A percentile compares a stretch with the other conserved stretches of the same genome.
Conservation (phyloP, 2,888 invertebrate genomes). For the Calephelis perditalis region DNA sequence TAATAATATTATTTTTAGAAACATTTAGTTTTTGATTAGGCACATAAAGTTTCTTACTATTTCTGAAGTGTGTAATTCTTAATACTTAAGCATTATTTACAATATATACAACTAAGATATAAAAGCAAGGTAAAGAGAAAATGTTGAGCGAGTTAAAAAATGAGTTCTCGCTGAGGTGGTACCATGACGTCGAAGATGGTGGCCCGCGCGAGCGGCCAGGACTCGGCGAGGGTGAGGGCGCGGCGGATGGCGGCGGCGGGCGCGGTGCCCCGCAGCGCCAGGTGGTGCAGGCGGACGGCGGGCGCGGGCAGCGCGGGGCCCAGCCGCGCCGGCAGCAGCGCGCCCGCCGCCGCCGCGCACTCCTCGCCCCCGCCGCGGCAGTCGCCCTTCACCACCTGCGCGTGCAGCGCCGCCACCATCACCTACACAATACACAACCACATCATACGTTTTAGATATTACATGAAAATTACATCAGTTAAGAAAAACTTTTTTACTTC, state of each 20-base stretch:
- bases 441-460: too few species aligned
- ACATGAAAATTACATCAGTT: too few species aligned
- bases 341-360: constrained; percentile 86
- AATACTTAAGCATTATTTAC: too few species aligned
- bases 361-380: constrained; percentile 82
- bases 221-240: constrained; percentile 93
- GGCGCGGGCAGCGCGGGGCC: constrained; percentile 90
- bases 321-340: constrained; percentile 87
- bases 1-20: too few species aligned
- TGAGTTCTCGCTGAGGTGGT: background rate
- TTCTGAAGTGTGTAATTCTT: too few species aligned
- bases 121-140: too few species aligned
- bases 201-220: constrained; percentile 95
- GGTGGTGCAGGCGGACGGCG: constrained; percentile 93
- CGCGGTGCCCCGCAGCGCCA: constrained; percentile 91
- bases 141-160: too few species aligned
- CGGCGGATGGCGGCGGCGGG: constrained; percentile 93
- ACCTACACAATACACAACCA: constrained; percentile 78
- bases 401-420: constrained; percentile 95
- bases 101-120: too few species aligned
- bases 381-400: constrained; percentile 94
- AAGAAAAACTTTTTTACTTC: too few species aligned
- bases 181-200: constrained; percentile 96
- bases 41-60: too few species aligned
- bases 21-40: too few species aligned